Evolutionary conservation across 2,888 invertebrate genomes (phyloP), one percentile per base, ranked within the genome.

Genomic region (Ptychoptera albimana): DNA sequence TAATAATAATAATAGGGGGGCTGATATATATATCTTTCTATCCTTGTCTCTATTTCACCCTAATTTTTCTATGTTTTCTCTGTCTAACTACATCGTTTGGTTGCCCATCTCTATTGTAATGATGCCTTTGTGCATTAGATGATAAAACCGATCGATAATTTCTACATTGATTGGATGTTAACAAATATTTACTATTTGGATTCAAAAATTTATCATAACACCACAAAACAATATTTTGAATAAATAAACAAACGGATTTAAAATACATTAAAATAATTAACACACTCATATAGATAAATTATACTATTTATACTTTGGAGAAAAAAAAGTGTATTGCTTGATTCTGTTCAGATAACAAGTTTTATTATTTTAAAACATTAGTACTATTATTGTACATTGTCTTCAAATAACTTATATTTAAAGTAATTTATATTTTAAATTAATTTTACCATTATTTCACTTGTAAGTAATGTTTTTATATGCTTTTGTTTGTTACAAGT

Each of bases 121-220:
- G 42, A 34, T 23, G 14, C 16, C 42, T 42, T 34, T 42, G 14
- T 35, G 42, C 34, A 23, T 42, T 42, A 31, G 40, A 31, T 37
- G 41, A 45, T 39, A 42, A 39, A 39, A 39, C 31, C 32, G 44
- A 44, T 41, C 44, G 46, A 39, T 44, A 44, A 42, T 35, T 42
- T 35, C 42, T 29, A 35, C 42, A 44, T 37, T 37, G 43, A 37
- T 44, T 34, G 38, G 43, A 30, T 42, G 41, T 38, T 34, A 16
- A 11, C 30, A 40, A 35, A 30, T 47, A 45, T 32, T 30, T 45
- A 15, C 39, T 42, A 15, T 43, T 42, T 11, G 60, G 59, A 51
- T 64, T 63, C 48, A 64, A 58, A 59, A 64, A 63, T 56, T 59
- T 56, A 53, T 64, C 61, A 51, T 64, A 61, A 52, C 62, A 53